phyloP scores from a whole-genome alignment of 2,113 vertebrate species.

The Patagioenas fasciata region DNA sequence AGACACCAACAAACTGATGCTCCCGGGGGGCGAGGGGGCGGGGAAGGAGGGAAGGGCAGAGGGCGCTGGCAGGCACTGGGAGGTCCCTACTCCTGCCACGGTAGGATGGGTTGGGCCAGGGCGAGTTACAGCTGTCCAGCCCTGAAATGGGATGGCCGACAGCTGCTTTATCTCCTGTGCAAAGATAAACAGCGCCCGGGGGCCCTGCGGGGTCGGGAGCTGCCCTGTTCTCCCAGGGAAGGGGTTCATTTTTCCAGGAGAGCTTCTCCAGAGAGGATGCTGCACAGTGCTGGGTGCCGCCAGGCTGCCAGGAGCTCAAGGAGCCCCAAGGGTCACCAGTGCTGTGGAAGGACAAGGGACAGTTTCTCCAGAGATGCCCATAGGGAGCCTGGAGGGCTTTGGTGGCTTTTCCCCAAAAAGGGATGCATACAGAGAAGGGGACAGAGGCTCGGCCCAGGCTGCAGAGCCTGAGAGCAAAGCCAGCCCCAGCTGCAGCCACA shows the following conservation, averaged over 20 bases:
- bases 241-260: neutral
- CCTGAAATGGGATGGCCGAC: neutral
- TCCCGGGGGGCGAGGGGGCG: neutral
- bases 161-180: constrained; percentile 30
- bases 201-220: neutral
- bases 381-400: neutral
- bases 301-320: neutral
- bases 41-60: too few relatives aligned
- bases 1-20: neutral
- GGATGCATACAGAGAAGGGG: accelerated
- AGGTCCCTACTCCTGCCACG: neutral
- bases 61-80: neutral
- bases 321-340: accelerated
- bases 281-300: accelerated
- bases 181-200: constrained; percentile 44
- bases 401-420: neutral
- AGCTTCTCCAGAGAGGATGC: neutral
- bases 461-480: neutral
- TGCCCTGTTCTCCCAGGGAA: neutral
- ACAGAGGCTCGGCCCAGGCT: neutral
- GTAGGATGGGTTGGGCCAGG: neutral
- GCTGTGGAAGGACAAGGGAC: accelerated
- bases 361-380: neutral
- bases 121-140: constrained; percentile 2
- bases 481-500: neutral